Conservation (phyloP, 2,888 invertebrate genomes). For the Orthosia gracilis region DNA sequence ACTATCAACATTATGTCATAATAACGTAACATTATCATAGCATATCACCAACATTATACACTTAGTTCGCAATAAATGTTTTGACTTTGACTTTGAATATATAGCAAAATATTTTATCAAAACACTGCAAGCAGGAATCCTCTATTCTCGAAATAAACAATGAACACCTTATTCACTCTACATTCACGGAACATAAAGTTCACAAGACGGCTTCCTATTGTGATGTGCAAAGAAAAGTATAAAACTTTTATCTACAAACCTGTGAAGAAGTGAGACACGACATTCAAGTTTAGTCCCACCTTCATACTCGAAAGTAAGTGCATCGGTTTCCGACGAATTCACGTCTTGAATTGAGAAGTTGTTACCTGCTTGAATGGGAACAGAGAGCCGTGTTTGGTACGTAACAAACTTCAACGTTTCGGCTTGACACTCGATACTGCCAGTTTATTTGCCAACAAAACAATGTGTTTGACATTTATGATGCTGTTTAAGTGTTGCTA, state of each 20-base stretch:
- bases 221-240: conserved; percentile 20
- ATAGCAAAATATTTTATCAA: too few species aligned
- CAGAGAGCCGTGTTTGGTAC: conserved; percentile 31
- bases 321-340: conserved; percentile 50
- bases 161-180: background rate
- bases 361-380: conserved; percentile 52
- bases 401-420: conserved; percentile 46
- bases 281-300: conserved; percentile 38
- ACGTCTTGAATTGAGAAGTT: conserved; percentile 57
- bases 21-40: too few species aligned
- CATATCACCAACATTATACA: too few species aligned
- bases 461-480: conserved; percentile 24
- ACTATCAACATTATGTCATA: too few species aligned
- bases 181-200: background rate
- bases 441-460: conserved; percentile 34
- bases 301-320: conserved; percentile 46
- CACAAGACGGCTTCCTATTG: conserved; percentile 9
- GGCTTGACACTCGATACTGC: conserved; percentile 11
- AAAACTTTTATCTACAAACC: conserved; percentile 41
- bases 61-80: too few species aligned
- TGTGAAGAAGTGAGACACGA: conserved; percentile 34
- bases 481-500: background rate
- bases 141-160: background rate
- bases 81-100: too few species aligned
- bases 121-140: background rate